These are phyloP conservation scores for Caradrina kadenii DNA, from an alignment of 2,888 invertebrate species.

Conservation along the genomic window DNA sequence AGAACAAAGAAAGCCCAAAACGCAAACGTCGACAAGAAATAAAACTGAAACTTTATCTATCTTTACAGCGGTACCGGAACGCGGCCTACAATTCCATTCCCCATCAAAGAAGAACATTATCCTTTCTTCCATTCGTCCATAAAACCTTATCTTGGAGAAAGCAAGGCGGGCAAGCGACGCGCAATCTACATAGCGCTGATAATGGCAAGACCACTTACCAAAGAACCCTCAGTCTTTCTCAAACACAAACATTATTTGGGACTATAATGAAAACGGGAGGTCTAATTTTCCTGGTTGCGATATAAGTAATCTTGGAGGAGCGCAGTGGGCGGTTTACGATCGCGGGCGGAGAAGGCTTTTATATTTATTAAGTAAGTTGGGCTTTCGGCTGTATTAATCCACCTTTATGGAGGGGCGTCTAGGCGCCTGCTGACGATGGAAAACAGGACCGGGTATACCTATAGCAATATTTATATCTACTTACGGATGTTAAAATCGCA, in stretches of 20 bases:
- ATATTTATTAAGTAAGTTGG: constrained; percentile 91
- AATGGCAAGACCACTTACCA: constrained; percentile 80
- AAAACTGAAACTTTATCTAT: constrained; percentile 79
- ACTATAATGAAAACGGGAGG: constrained; percentile 82
- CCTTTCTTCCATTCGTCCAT: constrained; percentile 86
- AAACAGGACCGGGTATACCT: constrained; percentile 52
- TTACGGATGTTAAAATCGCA: not conserved
- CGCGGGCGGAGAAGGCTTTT: constrained; percentile 89
- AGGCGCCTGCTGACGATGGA: constrained; percentile 78
- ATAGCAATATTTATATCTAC: constrained; percentile 24
- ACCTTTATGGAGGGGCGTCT: constrained; percentile 88
- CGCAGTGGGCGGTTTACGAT: constrained; percentile 88
- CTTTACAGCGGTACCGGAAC: constrained; percentile 80
- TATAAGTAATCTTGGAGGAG: constrained; percentile 89
- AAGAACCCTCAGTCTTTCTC: constrained; percentile 74
- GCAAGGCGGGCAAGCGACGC: constrained; percentile 83
- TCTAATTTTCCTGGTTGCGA: constrained; percentile 77
- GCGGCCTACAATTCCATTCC: constrained; percentile 79
- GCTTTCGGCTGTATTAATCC: constrained; percentile 90
- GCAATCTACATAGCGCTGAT: constrained; percentile 90
- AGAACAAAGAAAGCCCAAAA: constrained; percentile 58
- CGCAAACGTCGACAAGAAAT: constrained; percentile 61
- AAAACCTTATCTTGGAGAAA: constrained; percentile 89
- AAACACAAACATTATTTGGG: constrained; percentile 60
- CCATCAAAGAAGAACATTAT: constrained; percentile 89